These are phyloP conservation scores for Germaria angustata DNA, from an alignment of 2,888 invertebrate species.

Conservation along the genomic window DNA sequence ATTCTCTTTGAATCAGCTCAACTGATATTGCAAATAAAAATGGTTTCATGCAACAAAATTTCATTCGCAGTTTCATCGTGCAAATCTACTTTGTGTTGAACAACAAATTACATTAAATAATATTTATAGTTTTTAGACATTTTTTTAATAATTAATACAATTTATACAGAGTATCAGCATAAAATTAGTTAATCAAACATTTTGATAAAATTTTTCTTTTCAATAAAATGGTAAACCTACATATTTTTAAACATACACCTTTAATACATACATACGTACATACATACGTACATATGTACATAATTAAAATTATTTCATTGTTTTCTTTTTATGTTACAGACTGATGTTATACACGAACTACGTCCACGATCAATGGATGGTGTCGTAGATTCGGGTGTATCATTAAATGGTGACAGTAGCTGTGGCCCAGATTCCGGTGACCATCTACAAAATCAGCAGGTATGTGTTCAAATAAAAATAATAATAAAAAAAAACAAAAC, in stretches of 20 bases:
- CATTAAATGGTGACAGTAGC: conserved; percentile 77
- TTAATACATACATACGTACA: neutral
- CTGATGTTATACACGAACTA: conserved; percentile 77
- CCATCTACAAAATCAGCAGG: conserved; percentile 77
- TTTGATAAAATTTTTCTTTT: too few relatives aligned
- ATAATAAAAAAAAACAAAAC: neutral
- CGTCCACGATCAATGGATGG: conserved; percentile 79
- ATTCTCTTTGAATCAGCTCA: too few relatives aligned
- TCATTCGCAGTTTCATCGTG: too few relatives aligned
- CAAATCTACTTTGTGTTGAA: too few relatives aligned
- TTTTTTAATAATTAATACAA: too few relatives aligned
- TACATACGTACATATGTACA: neutral
- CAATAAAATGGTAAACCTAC: too few relatives aligned
- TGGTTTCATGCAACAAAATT: too few relatives aligned
- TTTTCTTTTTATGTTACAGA: conserved; percentile 71
- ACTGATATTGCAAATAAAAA: too few relatives aligned
- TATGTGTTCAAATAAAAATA: conserved; percentile 49
- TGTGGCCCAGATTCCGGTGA: conserved; percentile 78
- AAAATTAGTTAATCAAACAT: too few relatives aligned
- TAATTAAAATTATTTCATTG: neutral
- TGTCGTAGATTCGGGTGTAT: conserved; percentile 78
- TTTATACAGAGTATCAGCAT: too few relatives aligned
- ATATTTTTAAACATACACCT: neutral
- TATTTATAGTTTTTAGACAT: too few relatives aligned
- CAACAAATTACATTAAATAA: too few relatives aligned